phyloP scores from a whole-genome alignment of 2,113 vertebrate species.

The Epinephelus fuscoguttatus region DNA sequence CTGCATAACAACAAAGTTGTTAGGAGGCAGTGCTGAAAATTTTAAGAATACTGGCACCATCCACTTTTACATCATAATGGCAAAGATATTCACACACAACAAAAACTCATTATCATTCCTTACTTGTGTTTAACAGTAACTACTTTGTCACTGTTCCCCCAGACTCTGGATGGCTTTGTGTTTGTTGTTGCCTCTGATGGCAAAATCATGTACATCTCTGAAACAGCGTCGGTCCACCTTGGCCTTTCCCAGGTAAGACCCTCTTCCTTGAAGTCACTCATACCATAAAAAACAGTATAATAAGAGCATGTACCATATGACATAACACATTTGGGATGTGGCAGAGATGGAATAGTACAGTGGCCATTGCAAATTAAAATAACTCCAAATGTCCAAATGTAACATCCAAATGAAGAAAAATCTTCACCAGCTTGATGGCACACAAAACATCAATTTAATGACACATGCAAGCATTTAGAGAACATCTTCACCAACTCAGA shows the following conservation, averaged over 20 bases:
- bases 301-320: neutral
- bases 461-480: too few relatives aligned
- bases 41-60: neutral
- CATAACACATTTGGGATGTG: too few relatives aligned
- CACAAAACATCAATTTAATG: too few relatives aligned
- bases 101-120: neutral
- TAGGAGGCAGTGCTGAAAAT: neutral
- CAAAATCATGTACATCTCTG: constrained; percentile 98
- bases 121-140: neutral
- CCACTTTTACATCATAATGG: neutral
- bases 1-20: neutral
- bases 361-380: too few relatives aligned
- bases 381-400: too few relatives aligned
- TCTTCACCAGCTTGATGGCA: too few relatives aligned
- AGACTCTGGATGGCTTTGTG: constrained; percentile 97
- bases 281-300: neutral
- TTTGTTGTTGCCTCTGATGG: constrained; percentile 96
- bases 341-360: too few relatives aligned
- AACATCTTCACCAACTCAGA: too few relatives aligned
- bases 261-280: too few relatives aligned
- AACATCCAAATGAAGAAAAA: too few relatives aligned
- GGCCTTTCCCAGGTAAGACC: constrained; percentile 92
- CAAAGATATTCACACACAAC: neutral
- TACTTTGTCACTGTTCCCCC: constrained; percentile 58
- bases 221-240: constrained; percentile 95